phyloP scores from a whole-genome alignment of 1,140 invertebrate genomes.

The Medauroidea extradentata region DNA sequence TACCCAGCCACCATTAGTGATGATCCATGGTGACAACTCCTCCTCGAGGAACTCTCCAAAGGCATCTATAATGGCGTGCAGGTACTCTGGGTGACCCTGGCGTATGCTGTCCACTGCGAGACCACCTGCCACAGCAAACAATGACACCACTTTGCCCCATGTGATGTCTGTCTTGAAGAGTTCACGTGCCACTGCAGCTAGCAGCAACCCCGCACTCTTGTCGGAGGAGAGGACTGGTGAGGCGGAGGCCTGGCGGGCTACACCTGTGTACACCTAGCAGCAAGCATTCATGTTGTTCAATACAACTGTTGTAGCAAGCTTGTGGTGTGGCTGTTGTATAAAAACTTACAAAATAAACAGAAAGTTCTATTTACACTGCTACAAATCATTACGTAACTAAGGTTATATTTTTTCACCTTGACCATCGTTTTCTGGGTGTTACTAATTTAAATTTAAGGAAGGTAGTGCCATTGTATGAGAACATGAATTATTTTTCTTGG shows the following conservation, averaged over 20 bases:
- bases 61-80: constrained; percentile 55
- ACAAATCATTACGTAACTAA: too few species aligned
- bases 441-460: too few species aligned
- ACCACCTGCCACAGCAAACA: constrained; percentile 63
- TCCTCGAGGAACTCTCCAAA: constrained; percentile 60
- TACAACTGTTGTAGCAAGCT: too few species aligned
- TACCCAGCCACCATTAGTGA: constrained; percentile 69
- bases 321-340: too few species aligned
- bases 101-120: constrained; percentile 65
- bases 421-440: too few species aligned
- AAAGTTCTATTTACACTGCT: too few species aligned
- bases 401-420: too few species aligned
- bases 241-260: constrained; percentile 33
- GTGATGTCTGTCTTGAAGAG: constrained; percentile 55
- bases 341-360: too few species aligned
- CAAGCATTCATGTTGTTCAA: background rate
- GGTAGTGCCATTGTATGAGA: too few species aligned
- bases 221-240: constrained; percentile 50
- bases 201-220: constrained; percentile 48
- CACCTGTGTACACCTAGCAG: constrained; percentile 23
- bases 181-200: constrained; percentile 55
- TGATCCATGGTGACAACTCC: constrained; percentile 62
- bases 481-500: too few species aligned
- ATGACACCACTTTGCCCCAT: constrained; percentile 63
- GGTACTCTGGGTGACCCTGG: constrained; percentile 58